Conservation (phyloP, 2,888 invertebrate genomes). For the Phyllotreta striolata region DNA sequence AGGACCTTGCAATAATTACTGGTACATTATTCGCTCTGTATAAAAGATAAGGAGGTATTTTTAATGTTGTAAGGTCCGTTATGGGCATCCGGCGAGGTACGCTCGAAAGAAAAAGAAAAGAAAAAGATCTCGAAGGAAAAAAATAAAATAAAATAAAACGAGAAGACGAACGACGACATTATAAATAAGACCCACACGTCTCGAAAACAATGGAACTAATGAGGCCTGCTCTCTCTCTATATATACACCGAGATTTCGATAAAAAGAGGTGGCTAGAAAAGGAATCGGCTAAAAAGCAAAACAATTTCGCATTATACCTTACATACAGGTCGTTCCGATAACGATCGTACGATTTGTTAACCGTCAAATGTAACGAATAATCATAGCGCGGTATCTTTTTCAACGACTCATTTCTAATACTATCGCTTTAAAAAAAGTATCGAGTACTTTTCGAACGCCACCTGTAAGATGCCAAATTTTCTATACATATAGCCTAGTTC, state of each 20-base stretch:
- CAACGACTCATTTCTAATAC: background rate
- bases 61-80: slow-evolving; percentile 25
- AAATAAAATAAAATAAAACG: background rate
- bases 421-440: background rate
- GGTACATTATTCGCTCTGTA: too few species aligned
- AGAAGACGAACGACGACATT: slow-evolving; percentile 14
- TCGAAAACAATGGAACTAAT: slow-evolving; percentile 44
- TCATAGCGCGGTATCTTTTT: background rate
- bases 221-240: slow-evolving; percentile 33
- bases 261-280: slow-evolving; percentile 33
- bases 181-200: slow-evolving; percentile 45
- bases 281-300: slow-evolving; percentile 32
- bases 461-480: too few species aligned
- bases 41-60: too few species aligned
- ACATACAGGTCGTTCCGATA: slow-evolving; percentile 26
- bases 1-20: too few species aligned
- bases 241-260: slow-evolving; percentile 29
- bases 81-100: slow-evolving; percentile 27
- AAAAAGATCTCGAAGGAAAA: too few species aligned
- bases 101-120: too few species aligned
- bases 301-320: slow-evolving; percentile 3
- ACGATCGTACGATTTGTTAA: slow-evolving; percentile 36
- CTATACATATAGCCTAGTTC: too few species aligned
- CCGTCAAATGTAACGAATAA: slow-evolving; percentile 17
- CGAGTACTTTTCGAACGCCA: too few species aligned